A percentile compares a stretch with the other conserved stretches of the same genome.
These are phyloP conservation scores for Polyploca ridens DNA, from an alignment of 2,888 invertebrate genomes.

Conservation along the genomic window DNA sequence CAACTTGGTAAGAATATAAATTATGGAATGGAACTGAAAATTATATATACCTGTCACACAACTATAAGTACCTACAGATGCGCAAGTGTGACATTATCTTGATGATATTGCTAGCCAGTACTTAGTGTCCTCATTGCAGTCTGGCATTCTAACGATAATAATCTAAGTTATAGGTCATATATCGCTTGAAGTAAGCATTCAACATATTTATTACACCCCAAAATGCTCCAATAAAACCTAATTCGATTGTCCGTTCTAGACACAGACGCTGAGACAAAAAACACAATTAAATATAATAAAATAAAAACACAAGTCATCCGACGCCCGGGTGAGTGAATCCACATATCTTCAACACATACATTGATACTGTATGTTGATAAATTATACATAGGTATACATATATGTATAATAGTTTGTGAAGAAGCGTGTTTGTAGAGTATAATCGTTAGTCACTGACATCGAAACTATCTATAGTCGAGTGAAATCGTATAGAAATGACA, in stretches of 20 bases:
- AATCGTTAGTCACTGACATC: conserved; percentile 69
- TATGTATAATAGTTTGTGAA: conserved; percentile 26
- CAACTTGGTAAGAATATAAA: too few species aligned
- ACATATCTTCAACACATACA: conserved; percentile 34
- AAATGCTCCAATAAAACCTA: background rate
- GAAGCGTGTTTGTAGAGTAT: conserved; percentile 59
- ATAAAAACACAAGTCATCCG: conserved; percentile 1
- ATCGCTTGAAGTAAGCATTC: too few species aligned
- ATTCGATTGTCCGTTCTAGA: background rate
- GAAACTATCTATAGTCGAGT: conserved; percentile 50
- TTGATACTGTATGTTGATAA: conserved; percentile 21
- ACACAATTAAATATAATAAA: conserved; percentile 1
- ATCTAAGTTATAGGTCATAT: too few species aligned
- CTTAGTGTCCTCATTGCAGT: too few species aligned
- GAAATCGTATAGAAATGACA: conserved; percentile 58
- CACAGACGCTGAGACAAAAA: background rate
- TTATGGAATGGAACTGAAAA: too few species aligned
- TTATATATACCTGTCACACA: too few species aligned
- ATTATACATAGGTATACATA: background rate
- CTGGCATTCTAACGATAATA: too few species aligned
- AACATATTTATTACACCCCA: too few species aligned
- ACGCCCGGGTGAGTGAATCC: conserved; percentile 27
- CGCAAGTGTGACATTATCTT: too few species aligned
- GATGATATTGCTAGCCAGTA: too few species aligned
- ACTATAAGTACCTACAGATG: too few species aligned